phyloP scores from a whole-genome alignment of 2,888 invertebrate genomes.

The Boloria selene region DNA sequence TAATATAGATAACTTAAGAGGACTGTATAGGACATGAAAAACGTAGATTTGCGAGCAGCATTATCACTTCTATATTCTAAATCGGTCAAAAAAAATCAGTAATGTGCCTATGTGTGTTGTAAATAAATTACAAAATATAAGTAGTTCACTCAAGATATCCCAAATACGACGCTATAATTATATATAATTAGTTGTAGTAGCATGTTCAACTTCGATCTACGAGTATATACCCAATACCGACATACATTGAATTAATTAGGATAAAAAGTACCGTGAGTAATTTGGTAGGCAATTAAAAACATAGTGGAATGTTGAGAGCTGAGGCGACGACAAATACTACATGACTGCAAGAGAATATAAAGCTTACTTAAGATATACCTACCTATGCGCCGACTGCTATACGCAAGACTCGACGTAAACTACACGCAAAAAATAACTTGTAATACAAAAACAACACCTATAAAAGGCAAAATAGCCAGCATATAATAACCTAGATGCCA shows the following conservation, averaged over 20 bases:
- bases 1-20: too few species aligned
- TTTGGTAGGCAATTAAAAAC: conserved; percentile 13
- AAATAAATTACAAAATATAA: too few species aligned
- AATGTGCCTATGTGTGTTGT: too few species aligned
- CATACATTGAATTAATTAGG: neutral
- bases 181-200: too few species aligned
- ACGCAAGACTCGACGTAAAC: conserved; percentile 14
- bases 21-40: too few species aligned
- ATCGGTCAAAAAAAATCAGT: too few species aligned
- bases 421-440: conserved; percentile 20
- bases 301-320: neutral
- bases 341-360: conserved; percentile 13
- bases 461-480: conserved; percentile 36
- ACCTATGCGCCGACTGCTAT: conserved; percentile 17
- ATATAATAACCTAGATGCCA: conserved; percentile 40
- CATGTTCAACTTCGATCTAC: too few species aligned
- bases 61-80: too few species aligned
- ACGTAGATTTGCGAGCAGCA: too few species aligned
- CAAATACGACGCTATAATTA: too few species aligned
- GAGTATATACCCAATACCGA: too few species aligned
- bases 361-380: conserved; percentile 14
- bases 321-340: conserved; percentile 9
- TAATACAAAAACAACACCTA: conserved; percentile 23
- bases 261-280: conserved; percentile 11
- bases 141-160: too few species aligned